These are phyloP conservation scores for Falco columbarius DNA, from an alignment of 2,797 vertebrate species.

Conservation along the genomic window DNA sequence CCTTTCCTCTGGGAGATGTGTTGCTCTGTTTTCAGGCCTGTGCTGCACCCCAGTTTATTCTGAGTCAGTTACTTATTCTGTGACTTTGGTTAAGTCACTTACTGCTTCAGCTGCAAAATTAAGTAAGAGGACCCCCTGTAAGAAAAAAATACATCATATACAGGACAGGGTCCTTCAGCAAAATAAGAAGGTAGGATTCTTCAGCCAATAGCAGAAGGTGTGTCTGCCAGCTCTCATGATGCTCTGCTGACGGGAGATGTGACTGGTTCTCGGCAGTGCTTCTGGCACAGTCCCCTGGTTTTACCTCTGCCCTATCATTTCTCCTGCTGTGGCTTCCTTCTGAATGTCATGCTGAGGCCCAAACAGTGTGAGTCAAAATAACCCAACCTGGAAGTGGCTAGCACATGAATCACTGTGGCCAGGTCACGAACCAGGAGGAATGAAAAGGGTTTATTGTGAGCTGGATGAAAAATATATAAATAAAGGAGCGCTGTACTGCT, in stretches of 20 bases:
- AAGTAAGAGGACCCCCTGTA: not conserved
- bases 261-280: not conserved
- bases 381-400: slow-evolving; percentile 44
- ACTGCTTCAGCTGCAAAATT: not conserved
- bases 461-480: not conserved
- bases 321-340: slow-evolving; percentile 45
- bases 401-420: slow-evolving; percentile 33
- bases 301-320: slow-evolving; percentile 43
- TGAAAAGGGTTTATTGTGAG: not conserved
- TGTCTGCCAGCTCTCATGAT: not conserved
- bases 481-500: not conserved
- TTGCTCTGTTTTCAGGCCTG: not conserved
- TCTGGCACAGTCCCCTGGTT: not conserved
- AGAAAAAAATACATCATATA: not conserved
- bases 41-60: not conserved
- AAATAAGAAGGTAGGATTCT: not conserved
- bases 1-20: not conserved
- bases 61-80: not conserved
- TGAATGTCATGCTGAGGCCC: slow-evolving; percentile 16
- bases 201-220: not conserved
- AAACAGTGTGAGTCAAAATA: slow-evolving; percentile 41
- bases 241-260: not conserved
- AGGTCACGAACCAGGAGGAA: slow-evolving; percentile 22
- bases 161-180: not conserved
- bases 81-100: not conserved